Percentiles rank a stretch among this genome's conserved stretches.
Evolutionary conservation across 2,888 invertebrate genomes (phyloP).

Genomic region (Thera britannica): DNA sequence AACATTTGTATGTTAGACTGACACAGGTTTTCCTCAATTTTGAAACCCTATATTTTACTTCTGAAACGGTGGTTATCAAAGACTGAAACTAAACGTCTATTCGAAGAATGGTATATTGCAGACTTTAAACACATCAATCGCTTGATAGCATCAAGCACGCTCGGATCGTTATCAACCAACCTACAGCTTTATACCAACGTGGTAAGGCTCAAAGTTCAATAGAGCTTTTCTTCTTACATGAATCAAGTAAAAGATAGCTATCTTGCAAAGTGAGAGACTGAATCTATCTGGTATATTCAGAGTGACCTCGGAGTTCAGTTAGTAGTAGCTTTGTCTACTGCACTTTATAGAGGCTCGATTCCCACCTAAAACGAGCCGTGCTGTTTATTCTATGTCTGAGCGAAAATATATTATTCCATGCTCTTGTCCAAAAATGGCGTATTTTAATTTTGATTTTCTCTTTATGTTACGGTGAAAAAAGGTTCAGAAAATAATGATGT

Average conservation of each 20-base stretch:
- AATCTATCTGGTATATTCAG: not conserved
- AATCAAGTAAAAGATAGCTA: conserved; percentile 2
- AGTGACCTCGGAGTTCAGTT: no score
- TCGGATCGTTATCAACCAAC: not conserved
- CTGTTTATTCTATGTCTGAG: no score
- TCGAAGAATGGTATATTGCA: not conserved
- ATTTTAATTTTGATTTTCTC: no score
- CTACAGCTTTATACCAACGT: not conserved
- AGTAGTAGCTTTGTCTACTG: no score
- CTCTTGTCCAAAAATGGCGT: no score
- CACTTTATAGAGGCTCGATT: no score
- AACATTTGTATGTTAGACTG: no score
- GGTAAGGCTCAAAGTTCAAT: not conserved
- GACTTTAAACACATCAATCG: conserved; percentile 10
- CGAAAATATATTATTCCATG: no score
- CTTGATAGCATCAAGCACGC: conserved; percentile 5
- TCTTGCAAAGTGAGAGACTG: not conserved
- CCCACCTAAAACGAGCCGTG: no score
- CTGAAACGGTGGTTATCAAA: not conserved
- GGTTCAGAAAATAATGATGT: no score
- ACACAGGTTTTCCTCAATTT: no score
- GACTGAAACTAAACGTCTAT: not conserved
- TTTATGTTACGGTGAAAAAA: no score
- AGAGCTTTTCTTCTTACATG: not conserved
- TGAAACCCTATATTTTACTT: not conserved